These are phyloP conservation scores for Heliconius eleuchia DNA, from an alignment of 1,140 invertebrate species.

Conservation along the genomic window DNA sequence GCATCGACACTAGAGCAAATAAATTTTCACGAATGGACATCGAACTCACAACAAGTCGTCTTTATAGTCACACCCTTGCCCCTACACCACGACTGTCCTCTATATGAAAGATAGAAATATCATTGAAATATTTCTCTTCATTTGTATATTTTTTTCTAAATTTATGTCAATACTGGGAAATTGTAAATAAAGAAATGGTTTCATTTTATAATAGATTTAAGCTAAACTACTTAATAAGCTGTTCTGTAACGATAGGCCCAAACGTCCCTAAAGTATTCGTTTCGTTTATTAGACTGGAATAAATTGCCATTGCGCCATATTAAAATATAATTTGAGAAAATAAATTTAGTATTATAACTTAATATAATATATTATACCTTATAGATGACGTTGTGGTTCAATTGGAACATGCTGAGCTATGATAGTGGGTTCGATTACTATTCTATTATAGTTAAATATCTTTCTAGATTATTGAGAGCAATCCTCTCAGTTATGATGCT, in stretches of 20 bases:
- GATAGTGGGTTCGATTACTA: no score
- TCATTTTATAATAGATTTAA: slow-evolving; percentile 8
- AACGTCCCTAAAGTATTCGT: slow-evolving; percentile 8
- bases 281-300: slow-evolving; percentile 5
- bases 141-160: not conserved
- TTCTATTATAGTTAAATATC: no score
- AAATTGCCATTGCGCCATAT: not conserved
- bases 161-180: not conserved
- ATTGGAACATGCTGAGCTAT: no score
- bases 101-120: not conserved
- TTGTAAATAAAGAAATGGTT: not conserved
- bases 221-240: slow-evolving; percentile 1
- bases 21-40: no score
- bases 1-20: no score
- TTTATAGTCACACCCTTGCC: no score
- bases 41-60: no score
- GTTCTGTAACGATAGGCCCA: slow-evolving; percentile 1
- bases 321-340: not conserved
- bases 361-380: not conserved
- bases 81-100: not conserved
- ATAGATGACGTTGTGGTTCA: no score
- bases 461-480: not conserved
- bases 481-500: not conserved
- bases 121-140: not conserved
- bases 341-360: not conserved